phyloP scores from a whole-genome alignment of 2,113 vertebrate genomes.

The Syngnathus typhle region DNA sequence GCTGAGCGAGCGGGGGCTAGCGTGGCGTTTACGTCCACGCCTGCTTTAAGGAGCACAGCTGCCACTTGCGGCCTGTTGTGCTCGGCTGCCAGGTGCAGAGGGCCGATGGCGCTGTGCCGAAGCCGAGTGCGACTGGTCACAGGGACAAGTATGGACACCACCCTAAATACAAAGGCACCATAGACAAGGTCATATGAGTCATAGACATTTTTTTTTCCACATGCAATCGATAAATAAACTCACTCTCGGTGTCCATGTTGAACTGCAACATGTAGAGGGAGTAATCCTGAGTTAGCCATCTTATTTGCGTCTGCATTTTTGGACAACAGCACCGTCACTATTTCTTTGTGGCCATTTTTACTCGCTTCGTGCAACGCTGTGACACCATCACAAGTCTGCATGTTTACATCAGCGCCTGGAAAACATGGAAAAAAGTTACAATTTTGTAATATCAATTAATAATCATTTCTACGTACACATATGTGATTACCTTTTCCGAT shows the following conservation, averaged over 20 bases:
- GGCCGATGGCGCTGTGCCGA: slow-evolving; percentile 84
- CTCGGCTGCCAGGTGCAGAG: slow-evolving; percentile 86
- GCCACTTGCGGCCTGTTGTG: slow-evolving; percentile 76
- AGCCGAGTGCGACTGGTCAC: slow-evolving; percentile 83
- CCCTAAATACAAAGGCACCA: slow-evolving; percentile 65
- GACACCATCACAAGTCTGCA: slow-evolving; percentile 81
- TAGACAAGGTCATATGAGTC: background rate
- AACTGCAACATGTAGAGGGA: slow-evolving; percentile 87
- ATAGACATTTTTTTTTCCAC: no score
- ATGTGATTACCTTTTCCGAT: slow-evolving; percentile 63
- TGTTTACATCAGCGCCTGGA: slow-evolving; percentile 92
- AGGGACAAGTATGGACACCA: slow-evolving; percentile 82
- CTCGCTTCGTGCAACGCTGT: slow-evolving; percentile 87
- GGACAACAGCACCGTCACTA: slow-evolving; percentile 77
- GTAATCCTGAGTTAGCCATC: slow-evolving; percentile 76
- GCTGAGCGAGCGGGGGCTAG: slow-evolving; percentile 75
- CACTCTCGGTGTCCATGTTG: slow-evolving; percentile 85
- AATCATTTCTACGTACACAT: background rate
- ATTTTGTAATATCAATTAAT: background rate
- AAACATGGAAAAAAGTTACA: background rate
- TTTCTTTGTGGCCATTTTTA: slow-evolving; percentile 77
- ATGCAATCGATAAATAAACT: slow-evolving; percentile 41
- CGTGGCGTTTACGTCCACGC: slow-evolving; percentile 80
- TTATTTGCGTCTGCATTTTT: slow-evolving; percentile 91
- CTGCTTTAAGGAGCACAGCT: slow-evolving; percentile 80